phyloP scores from a whole-genome alignment of 2,113 vertebrate genomes.

The Verasper variegatus region DNA sequence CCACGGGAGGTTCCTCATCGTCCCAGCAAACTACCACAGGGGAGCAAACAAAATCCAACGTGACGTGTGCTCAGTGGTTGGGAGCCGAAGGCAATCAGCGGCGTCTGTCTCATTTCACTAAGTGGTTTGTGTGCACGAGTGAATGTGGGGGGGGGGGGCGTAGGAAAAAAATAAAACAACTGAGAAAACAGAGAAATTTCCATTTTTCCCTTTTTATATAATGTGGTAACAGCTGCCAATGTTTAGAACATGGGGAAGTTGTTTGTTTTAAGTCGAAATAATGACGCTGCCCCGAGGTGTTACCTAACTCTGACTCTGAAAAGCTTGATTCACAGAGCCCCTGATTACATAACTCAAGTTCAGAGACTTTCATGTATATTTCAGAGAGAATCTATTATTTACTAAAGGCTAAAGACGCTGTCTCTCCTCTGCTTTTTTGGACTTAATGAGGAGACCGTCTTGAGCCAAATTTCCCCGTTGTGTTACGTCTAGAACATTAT shows the following conservation, averaged over 20 bases:
- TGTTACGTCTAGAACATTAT: not conserved
- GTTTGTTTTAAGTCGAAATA: slow-evolving; percentile 54
- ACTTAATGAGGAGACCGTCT: slow-evolving; percentile 56
- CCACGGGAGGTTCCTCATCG: not conserved
- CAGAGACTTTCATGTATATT: slow-evolving; percentile 73
- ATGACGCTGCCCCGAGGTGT: slow-evolving; percentile 46
- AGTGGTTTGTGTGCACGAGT: slow-evolving; percentile 9
- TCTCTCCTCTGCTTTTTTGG: slow-evolving; percentile 22
- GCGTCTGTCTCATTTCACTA: slow-evolving; percentile 11
- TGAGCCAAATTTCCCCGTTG: slow-evolving; percentile 14
- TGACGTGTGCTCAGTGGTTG: slow-evolving; percentile 26
- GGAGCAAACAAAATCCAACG: slow-evolving; percentile 2
- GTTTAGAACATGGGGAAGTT: slow-evolving; percentile 10
- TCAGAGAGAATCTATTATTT: slow-evolving; percentile 68
- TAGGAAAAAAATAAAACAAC: slow-evolving; percentile 21
- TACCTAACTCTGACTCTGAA: slow-evolving; percentile 47
- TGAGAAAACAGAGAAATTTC: slow-evolving; percentile 16
- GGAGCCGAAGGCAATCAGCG: slow-evolving; percentile 33
- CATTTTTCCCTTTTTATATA: slow-evolving; percentile 61
- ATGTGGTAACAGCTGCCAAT: slow-evolving; percentile 46
- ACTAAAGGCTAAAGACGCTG: slow-evolving; percentile 30
- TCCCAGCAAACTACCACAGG: not conserved
- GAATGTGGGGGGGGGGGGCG: not conserved
- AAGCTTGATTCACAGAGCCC: slow-evolving; percentile 38
- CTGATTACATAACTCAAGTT: slow-evolving; percentile 61